phyloP scores from a whole-genome alignment of 2,797 vertebrate species.

The Xerus rutilus region DNA sequence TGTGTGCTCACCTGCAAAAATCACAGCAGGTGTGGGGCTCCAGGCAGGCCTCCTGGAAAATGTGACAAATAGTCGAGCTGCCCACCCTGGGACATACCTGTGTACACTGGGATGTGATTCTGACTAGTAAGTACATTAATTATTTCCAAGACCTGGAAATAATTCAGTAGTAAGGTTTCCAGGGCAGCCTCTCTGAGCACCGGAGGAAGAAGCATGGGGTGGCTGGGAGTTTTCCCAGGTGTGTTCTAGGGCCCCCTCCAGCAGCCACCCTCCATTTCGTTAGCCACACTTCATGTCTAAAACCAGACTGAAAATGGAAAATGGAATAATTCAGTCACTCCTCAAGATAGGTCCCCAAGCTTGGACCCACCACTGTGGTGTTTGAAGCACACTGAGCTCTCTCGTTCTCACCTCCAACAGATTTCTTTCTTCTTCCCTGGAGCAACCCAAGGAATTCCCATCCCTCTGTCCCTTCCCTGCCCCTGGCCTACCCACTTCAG shows the following conservation, averaged over 20 bases:
- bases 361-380: too few species aligned
- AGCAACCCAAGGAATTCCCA: neutral
- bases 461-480: neutral
- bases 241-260: neutral
- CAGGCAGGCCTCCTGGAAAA: constrained; percentile 52
- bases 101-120: neutral
- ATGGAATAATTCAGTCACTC: neutral
- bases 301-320: neutral
- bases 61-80: neutral
- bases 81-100: constrained; percentile 18
- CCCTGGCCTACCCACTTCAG: too few species aligned
- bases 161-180: neutral
- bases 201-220: neutral
- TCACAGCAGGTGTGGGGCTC: constrained; percentile 42
- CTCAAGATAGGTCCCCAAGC: neutral
- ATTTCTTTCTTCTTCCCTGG: neutral
- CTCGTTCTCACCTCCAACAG: neutral
- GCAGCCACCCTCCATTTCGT: neutral
- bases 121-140: constrained; percentile 4
- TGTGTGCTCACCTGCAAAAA: neutral
- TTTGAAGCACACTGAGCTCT: neutral
- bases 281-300: neutral
- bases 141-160: neutral
- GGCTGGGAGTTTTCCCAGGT: neutral
- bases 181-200: neutral